Evolutionary conservation across 2,113 vertebrate genomes (phyloP).

Genomic region (Notiomystis cincta): DNA sequence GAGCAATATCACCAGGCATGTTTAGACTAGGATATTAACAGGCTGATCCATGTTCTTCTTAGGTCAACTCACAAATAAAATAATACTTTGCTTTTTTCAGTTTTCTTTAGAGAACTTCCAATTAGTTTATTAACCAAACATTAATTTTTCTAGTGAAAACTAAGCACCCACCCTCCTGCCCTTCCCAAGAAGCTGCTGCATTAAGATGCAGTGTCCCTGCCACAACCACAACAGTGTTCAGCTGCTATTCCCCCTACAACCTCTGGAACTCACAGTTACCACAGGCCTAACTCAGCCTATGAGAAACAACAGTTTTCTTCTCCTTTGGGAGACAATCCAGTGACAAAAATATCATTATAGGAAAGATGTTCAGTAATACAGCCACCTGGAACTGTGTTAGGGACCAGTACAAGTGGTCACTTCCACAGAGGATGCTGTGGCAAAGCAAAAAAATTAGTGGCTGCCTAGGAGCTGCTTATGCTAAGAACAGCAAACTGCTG

Average conservation of each 20-base stretch:
- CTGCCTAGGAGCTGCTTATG: background rate
- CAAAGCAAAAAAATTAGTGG: background rate
- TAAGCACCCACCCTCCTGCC: background rate
- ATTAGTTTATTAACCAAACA: background rate
- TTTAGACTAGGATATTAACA: background rate
- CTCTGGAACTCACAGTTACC: background rate
- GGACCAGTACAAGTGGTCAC: background rate
- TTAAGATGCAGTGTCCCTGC: background rate
- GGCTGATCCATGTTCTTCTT: accelerated
- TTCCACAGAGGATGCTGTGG: background rate
- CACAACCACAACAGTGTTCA: too few species aligned
- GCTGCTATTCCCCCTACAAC: accelerated
- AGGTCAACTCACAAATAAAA: background rate
- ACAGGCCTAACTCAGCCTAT: background rate
- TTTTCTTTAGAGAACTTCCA: background rate
- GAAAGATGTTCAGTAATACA: background rate
- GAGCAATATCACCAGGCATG: background rate
- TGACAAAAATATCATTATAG: background rate
- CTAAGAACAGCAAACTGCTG: background rate
- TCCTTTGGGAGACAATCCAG: background rate
- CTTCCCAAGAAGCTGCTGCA: background rate
- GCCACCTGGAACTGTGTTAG: accelerated
- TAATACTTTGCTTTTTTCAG: background rate
- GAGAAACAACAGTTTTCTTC: background rate
- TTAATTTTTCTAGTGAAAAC: background rate